Evolutionary conservation across 2,888 invertebrate species (phyloP).

Genomic region (Thymelicus sylvestris): DNA sequence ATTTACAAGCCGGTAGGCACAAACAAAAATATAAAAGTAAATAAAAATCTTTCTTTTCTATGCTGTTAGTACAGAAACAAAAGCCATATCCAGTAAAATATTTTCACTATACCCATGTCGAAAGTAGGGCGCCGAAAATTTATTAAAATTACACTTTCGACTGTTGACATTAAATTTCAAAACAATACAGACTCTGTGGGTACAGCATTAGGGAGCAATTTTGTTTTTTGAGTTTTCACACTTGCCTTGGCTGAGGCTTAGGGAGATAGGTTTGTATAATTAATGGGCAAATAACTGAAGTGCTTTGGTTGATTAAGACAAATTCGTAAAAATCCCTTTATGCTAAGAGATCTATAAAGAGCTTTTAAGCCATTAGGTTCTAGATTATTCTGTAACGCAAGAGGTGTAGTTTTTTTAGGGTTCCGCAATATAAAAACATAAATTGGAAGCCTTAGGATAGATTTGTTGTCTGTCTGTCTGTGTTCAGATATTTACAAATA

Average conservation of each 20-base stretch:
- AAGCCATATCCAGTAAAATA: constrained; percentile 5
- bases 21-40: no score
- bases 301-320: constrained; percentile 17
- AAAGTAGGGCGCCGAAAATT: constrained; percentile 35
- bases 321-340: constrained; percentile 11
- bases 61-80: no score
- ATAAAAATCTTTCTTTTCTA: background rate
- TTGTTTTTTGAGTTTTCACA: constrained; percentile 1
- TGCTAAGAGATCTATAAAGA: background rate
- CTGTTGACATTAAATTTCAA: constrained; percentile 40
- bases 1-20: no score
- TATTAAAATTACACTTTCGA: constrained; percentile 42
- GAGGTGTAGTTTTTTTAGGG: no score
- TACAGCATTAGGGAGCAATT: background rate
- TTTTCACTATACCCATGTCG: background rate
- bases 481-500: no score
- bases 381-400: background rate
- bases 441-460: no score
- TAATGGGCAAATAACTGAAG: constrained; percentile 15
- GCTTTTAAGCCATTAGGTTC: background rate
- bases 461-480: no score
- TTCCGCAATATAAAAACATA: no score
- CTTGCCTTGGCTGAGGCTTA: background rate
- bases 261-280: constrained; percentile 12
- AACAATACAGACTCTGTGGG: constrained; percentile 17